Conservation (phyloP, 2,797 vertebrate genomes). For the Betta splendens region DNA sequence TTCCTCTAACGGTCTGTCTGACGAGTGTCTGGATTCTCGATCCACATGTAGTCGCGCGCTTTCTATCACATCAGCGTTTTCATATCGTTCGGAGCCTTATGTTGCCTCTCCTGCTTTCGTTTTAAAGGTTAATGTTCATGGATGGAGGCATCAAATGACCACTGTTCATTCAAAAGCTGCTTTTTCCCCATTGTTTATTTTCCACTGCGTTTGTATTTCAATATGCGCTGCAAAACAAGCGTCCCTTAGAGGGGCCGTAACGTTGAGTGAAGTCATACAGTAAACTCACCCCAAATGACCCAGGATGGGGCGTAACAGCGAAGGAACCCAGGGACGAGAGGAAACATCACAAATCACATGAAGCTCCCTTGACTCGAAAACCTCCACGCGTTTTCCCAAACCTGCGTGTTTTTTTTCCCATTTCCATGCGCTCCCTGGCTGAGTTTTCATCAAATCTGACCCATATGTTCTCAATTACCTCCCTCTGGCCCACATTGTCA, state of each 20-base stretch:
- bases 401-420: conserved; percentile 23
- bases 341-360: conserved; percentile 62
- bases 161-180: no score
- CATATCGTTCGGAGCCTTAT: no score
- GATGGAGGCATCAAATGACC: no score
- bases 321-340: conserved; percentile 39
- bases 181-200: conserved; percentile 19
- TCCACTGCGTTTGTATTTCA: conserved; percentile 16
- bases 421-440: conserved; percentile 44
- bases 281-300: conserved; percentile 69
- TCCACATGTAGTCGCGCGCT: conserved; percentile 19
- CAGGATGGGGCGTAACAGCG: conserved; percentile 33
- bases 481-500: conserved; percentile 80
- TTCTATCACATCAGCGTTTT: not conserved
- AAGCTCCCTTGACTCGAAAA: conserved; percentile 48
- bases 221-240: conserved; percentile 22
- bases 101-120: no score
- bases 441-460: conserved; percentile 67
- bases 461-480: conserved; percentile 86
- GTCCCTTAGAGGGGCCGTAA: conserved; percentile 12
- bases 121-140: no score
- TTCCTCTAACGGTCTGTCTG: conserved; percentile 21
- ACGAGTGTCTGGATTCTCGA: conserved; percentile 44
- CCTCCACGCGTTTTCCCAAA: conserved; percentile 59
- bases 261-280: conserved; percentile 42